Conservation (phyloP, 2,888 invertebrate species). For the Notocelia uddmanniana region DNA sequence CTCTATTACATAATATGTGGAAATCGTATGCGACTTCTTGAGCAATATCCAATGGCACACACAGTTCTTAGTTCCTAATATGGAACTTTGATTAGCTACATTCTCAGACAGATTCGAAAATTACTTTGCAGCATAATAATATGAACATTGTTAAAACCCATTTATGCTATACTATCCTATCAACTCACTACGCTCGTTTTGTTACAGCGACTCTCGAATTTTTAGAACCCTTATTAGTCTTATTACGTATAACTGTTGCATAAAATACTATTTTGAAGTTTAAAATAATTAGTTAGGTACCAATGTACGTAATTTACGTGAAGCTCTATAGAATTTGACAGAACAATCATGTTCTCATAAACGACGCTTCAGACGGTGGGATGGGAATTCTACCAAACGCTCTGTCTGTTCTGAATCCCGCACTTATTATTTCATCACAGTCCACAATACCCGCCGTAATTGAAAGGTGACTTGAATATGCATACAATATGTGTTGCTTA, state of each 20-base stretch:
- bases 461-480: neutral
- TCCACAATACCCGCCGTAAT: conserved; percentile 8
- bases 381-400: conserved; percentile 28
- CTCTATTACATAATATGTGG: neutral
- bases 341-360: no score
- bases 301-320: no score
- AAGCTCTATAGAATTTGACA: no score
- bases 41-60: neutral
- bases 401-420: neutral
- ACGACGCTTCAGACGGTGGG: conserved; percentile 20
- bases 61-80: neutral
- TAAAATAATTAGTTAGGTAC: no score
- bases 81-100: neutral
- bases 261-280: no score
- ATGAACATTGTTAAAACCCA: no score
- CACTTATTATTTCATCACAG: conserved; percentile 9
- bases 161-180: no score
- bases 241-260: no score
- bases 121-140: no score
- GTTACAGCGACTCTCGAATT: no score
- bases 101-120: neutral
- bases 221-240: no score
- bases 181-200: no score
- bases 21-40: neutral
- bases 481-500: conserved; percentile 9